Percentiles rank a stretch among this genome's conserved stretches.
phyloP scores from a whole-genome alignment of 1,140 invertebrate genomes.

The Phymastichus coffea region DNA sequence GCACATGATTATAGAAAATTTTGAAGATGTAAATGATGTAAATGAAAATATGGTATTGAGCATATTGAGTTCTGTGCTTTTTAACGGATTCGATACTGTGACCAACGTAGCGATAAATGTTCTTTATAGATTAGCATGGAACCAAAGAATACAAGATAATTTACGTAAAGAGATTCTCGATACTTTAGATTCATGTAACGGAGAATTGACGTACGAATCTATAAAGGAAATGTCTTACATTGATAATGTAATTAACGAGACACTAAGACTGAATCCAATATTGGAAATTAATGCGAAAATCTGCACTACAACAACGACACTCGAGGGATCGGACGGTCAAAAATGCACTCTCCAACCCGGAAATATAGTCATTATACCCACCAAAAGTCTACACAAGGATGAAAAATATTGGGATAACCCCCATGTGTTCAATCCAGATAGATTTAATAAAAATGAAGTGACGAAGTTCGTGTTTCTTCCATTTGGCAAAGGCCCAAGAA shows the following conservation, averaged over 20 bases:
- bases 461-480: slow-evolving; percentile 47
- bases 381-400: slow-evolving; percentile 55
- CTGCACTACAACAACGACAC: slow-evolving; percentile 28
- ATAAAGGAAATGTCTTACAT: slow-evolving; percentile 37
- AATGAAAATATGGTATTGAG: not conserved
- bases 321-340: slow-evolving; percentile 36
- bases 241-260: slow-evolving; percentile 34
- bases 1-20: slow-evolving; percentile 27
- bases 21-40: not conserved
- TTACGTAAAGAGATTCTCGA: slow-evolving; percentile 26
- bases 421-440: slow-evolving; percentile 64
- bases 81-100: slow-evolving; percentile 32
- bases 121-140: slow-evolving; percentile 9
- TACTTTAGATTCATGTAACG: slow-evolving; percentile 21
- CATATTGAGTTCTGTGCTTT: slow-evolving; percentile 30
- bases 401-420: slow-evolving; percentile 61
- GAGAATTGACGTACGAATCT: slow-evolving; percentile 28
- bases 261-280: slow-evolving; percentile 31
- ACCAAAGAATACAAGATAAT: slow-evolving; percentile 30
- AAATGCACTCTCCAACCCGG: slow-evolving; percentile 28
- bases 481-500: slow-evolving; percentile 57
- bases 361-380: slow-evolving; percentile 43
- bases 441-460: slow-evolving; percentile 53
- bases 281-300: slow-evolving; percentile 16
- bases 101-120: slow-evolving; percentile 16